These are phyloP conservation scores for Nycteola revayana DNA, from an alignment of 2,888 invertebrate species.

Conservation along the genomic window DNA sequence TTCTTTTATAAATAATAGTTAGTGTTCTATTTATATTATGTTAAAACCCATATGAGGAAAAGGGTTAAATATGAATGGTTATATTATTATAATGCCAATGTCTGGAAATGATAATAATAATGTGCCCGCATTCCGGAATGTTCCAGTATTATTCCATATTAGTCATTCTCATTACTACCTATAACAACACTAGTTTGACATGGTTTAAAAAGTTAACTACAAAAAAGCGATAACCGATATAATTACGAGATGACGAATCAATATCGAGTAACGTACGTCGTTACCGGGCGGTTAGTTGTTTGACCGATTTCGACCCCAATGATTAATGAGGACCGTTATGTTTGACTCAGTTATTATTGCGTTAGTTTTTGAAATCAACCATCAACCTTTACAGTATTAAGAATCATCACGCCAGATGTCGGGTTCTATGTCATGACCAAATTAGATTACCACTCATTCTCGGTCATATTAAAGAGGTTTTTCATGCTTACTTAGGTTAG, in stretches of 20 bases:
- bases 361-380: conserved; percentile 61
- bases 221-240: conserved; percentile 29
- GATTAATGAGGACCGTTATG: conserved; percentile 77
- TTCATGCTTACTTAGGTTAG: conserved; percentile 7
- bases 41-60: too few relatives aligned
- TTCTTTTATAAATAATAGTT: too few relatives aligned
- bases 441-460: conserved; percentile 6
- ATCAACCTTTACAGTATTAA: not conserved
- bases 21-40: too few relatives aligned
- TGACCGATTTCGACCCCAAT: conserved; percentile 73
- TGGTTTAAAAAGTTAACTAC: conserved; percentile 1
- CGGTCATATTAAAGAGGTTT: conserved; percentile 8
- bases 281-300: conserved; percentile 52
- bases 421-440: conserved; percentile 1
- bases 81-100: too few relatives aligned
- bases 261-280: conserved; percentile 56
- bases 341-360: conserved; percentile 71
- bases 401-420: conserved; percentile 11
- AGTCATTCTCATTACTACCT: not conserved
- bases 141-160: too few relatives aligned
- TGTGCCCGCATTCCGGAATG: too few relatives aligned
- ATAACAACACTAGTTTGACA: not conserved
- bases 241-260: conserved; percentile 60
- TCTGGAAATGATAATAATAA: too few relatives aligned
- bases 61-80: too few relatives aligned